A percentile compares a stretch with the other conserved stretches of the same genome.
These are phyloP conservation scores for Notocelia uddmanniana DNA, from an alignment of 2,888 invertebrate genomes.

Conservation along the genomic window DNA sequence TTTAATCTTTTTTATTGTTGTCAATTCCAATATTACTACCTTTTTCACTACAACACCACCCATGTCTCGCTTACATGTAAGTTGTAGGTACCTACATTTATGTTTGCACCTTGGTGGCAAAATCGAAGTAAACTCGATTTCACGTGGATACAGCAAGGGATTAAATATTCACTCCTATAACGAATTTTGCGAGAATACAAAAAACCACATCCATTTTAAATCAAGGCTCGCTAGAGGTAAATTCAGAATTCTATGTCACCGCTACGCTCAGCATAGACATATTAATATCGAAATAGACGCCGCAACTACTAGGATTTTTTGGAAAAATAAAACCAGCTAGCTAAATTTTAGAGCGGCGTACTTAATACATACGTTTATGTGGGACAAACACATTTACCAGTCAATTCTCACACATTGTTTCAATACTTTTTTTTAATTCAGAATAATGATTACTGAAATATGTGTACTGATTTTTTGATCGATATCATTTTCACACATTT, in stretches of 20 bases:
- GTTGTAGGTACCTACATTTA: neutral
- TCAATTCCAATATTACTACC: too few species aligned
- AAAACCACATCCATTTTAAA: slow-evolving; percentile 29
- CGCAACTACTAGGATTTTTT: neutral
- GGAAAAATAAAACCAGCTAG: neutral
- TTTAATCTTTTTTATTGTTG: too few species aligned
- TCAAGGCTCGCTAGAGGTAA: slow-evolving; percentile 15
- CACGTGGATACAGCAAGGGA: neutral
- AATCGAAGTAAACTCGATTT: neutral
- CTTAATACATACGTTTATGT: too few species aligned
- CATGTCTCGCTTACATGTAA: too few species aligned
- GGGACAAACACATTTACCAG: too few species aligned
- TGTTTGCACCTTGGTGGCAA: neutral
- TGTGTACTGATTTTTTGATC: too few species aligned
- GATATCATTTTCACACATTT: too few species aligned
- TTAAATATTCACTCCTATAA: neutral
- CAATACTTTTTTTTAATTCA: too few species aligned
- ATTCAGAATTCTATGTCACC: slow-evolving; percentile 25
- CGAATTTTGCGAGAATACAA: neutral
- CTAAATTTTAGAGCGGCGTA: neutral
- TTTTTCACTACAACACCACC: too few species aligned
- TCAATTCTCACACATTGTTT: too few species aligned
- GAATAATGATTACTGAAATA: too few species aligned
- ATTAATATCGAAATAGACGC: neutral
- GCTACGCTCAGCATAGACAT: neutral